Evolutionary conservation across 1,140 invertebrate species (phyloP).

Genomic region (Micrasema longulum): DNA sequence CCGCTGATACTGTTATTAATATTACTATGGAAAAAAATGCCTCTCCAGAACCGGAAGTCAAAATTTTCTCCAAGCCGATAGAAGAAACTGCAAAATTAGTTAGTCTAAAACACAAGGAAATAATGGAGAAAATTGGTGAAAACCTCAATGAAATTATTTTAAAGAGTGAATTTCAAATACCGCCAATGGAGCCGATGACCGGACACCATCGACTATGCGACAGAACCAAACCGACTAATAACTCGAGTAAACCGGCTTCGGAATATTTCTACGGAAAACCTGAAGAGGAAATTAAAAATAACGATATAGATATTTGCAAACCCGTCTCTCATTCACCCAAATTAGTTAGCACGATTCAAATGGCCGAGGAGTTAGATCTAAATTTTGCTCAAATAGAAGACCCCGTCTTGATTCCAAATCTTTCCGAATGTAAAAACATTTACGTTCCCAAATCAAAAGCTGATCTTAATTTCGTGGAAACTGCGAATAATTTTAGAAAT

Average conservation of each 20-base stretch:
- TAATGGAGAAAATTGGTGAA: constrained; percentile 57
- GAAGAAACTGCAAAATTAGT: constrained; percentile 49
- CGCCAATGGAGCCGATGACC: constrained; percentile 67
- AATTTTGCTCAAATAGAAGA: constrained; percentile 51
- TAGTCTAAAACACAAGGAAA: constrained; percentile 55
- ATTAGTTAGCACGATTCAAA: constrained; percentile 25
- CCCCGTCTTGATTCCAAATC: constrained; percentile 47
- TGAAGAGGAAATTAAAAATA: constrained; percentile 57
- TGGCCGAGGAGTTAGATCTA: constrained; percentile 38
- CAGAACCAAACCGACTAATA: constrained; percentile 62
- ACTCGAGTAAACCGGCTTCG: constrained; percentile 61
- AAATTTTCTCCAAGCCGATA: constrained; percentile 26
- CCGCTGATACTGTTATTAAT: constrained; percentile 11
- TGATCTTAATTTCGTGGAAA: constrained; percentile 46
- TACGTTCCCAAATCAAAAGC: constrained; percentile 39
- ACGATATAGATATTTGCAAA: constrained; percentile 49
- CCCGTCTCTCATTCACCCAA: constrained; percentile 25
- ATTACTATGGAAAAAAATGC: constrained; percentile 14
- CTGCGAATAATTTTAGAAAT: constrained; percentile 53
- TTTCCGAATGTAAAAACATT: constrained; percentile 42
- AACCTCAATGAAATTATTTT: constrained; percentile 59
- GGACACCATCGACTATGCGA: constrained; percentile 73
- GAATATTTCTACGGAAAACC: constrained; percentile 56
- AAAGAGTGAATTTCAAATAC: constrained; percentile 55
- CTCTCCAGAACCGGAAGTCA: not conserved